phyloP scores from a whole-genome alignment of 1,140 invertebrate genomes.

The Pseudomyrmex pallidus region DNA sequence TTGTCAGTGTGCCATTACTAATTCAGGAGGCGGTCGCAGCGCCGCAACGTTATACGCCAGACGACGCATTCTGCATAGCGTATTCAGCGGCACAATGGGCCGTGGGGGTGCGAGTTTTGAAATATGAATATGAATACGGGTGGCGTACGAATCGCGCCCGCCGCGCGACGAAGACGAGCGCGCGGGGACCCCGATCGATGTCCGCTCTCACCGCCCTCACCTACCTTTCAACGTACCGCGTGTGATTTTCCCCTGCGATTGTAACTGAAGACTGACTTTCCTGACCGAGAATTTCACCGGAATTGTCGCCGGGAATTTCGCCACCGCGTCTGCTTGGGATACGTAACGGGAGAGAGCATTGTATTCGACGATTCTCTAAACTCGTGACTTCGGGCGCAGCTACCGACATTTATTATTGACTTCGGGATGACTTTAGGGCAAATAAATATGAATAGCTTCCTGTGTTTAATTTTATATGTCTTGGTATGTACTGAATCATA shows the following conservation, averaged over 20 bases:
- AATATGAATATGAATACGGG: slow-evolving; percentile 79
- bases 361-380: slow-evolving; percentile 12
- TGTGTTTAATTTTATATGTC: not conserved
- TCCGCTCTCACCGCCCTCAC: slow-evolving; percentile 39
- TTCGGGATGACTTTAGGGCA: not conserved
- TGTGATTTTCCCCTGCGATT: slow-evolving; percentile 27
- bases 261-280: slow-evolving; percentile 40
- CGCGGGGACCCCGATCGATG: slow-evolving; percentile 69
- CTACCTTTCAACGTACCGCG: slow-evolving; percentile 16
- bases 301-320: slow-evolving; percentile 32
- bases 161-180: slow-evolving; percentile 70
- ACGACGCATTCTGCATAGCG: slow-evolving; percentile 79
- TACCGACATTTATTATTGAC: not conserved
- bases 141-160: slow-evolving; percentile 64
- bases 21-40: slow-evolving; percentile 78
- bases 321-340: too few relatives aligned
- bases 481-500: not conserved
- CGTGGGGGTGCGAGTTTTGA: slow-evolving; percentile 78
- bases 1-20: slow-evolving; percentile 79
- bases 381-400: not conserved
- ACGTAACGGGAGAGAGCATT: not conserved
- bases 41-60: slow-evolving; percentile 77
- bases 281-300: slow-evolving; percentile 19
- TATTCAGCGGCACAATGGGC: slow-evolving; percentile 78
- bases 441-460: slow-evolving; percentile 2